These are phyloP conservation scores for Troglohyphantes excavatus DNA, from an alignment of 2,888 invertebrate genomes.

Conservation along the genomic window DNA sequence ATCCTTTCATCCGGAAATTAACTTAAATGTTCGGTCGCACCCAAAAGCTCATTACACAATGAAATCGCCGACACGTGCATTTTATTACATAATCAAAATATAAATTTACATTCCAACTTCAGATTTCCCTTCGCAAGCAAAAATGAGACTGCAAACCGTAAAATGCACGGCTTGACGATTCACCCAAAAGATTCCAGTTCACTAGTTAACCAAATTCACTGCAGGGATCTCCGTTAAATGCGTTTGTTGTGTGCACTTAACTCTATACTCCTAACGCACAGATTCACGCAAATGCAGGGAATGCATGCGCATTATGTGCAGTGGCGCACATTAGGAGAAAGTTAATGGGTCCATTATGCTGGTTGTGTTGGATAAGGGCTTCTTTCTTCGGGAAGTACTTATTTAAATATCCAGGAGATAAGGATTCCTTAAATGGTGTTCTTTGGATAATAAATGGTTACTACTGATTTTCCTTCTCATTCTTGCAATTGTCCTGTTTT, in stretches of 20 bases:
- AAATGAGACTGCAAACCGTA: slow-evolving; percentile 25
- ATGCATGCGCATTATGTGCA: slow-evolving; percentile 31
- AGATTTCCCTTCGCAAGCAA: slow-evolving; percentile 7
- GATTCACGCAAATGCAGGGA: neutral
- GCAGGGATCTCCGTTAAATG: slow-evolving; percentile 24
- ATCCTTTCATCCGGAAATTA: neutral
- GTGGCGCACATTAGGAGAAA: slow-evolving; percentile 43
- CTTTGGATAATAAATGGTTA: too few species aligned
- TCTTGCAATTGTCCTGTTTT: too few species aligned
- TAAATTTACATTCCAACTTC: neutral
- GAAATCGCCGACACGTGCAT: neutral
- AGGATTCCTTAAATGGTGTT: slow-evolving; percentile 10
- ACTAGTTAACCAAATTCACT: slow-evolving; percentile 33
- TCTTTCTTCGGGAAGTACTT: slow-evolving; percentile 26
- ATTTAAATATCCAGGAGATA: slow-evolving; percentile 47
- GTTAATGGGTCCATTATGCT: slow-evolving; percentile 62
- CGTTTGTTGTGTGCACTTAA: slow-evolving; percentile 60
- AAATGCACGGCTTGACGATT: slow-evolving; percentile 45
- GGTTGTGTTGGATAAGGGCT: slow-evolving; percentile 7
- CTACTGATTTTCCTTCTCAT: too few species aligned
- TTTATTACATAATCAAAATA: neutral
- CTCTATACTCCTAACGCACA: slow-evolving; percentile 20
- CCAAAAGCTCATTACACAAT: neutral
- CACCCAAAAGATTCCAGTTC: slow-evolving; percentile 48
- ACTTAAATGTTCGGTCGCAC: neutral